These are phyloP conservation scores for Petrophora chlorosata DNA, from an alignment of 2,888 invertebrate genomes.

Conservation along the genomic window DNA sequence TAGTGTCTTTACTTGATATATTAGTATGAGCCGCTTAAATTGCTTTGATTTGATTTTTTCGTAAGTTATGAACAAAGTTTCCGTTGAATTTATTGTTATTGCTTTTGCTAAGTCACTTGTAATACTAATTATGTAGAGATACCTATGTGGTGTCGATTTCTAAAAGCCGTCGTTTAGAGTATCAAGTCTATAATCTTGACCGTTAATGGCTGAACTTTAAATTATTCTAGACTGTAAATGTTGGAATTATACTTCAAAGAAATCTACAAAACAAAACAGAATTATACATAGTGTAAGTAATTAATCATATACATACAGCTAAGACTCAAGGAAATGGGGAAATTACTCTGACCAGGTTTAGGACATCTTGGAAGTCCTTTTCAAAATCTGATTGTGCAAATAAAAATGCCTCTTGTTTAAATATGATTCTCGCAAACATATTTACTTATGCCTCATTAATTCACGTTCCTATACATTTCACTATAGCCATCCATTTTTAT, in stretches of 20 bases:
- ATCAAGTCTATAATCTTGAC: constrained; percentile 18
- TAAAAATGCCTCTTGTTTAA: too few relatives aligned
- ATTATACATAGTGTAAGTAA: background rate
- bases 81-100: constrained; percentile 45
- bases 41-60: constrained; percentile 44
- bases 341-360: too few relatives aligned
- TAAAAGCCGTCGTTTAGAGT: constrained; percentile 30
- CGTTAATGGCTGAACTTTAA: constrained; percentile 23
- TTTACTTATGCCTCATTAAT: too few relatives aligned
- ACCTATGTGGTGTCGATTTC: constrained; percentile 23
- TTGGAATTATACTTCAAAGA: constrained; percentile 10
- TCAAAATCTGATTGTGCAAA: too few relatives aligned
- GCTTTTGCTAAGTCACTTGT: constrained; percentile 25
- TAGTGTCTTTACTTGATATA: constrained; percentile 69
- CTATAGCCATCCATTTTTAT: constrained; percentile 32
- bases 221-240: constrained; percentile 4
- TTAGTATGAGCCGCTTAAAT: constrained; percentile 46
- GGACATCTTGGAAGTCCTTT: too few relatives aligned
- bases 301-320: too few relatives aligned
- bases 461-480: constrained; percentile 7
- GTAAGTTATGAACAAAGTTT: constrained; percentile 37
- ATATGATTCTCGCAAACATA: too few relatives aligned
- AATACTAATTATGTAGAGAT: constrained; percentile 25
- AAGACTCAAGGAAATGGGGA: too few relatives aligned
- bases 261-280: background rate